phyloP scores from a whole-genome alignment of 2,797 vertebrate genomes.

The Anas bahamensis region DNA sequence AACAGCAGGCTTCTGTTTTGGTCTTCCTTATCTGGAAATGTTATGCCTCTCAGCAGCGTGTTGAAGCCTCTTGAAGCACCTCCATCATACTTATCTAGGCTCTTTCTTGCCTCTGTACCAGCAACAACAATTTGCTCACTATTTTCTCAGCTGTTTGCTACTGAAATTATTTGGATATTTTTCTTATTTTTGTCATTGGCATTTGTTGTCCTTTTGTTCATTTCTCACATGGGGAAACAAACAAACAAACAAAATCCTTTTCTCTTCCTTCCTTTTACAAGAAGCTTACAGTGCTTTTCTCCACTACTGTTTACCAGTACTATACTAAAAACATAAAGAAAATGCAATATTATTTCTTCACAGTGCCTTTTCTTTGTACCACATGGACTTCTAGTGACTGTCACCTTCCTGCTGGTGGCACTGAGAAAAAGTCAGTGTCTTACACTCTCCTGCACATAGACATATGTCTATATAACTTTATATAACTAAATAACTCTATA shows the following conservation, averaged over 20 bases:
- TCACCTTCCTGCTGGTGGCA: background rate
- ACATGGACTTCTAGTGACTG: background rate
- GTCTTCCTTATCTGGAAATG: background rate
- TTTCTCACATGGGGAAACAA: background rate
- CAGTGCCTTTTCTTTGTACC: background rate
- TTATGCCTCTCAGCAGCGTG: background rate
- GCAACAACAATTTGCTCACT: background rate
- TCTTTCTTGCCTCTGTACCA: background rate
- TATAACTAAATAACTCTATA: too few relatives aligned
- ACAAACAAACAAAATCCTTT: background rate
- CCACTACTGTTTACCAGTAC: background rate
- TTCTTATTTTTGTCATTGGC: background rate
- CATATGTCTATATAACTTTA: too few relatives aligned
- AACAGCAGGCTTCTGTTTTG: background rate
- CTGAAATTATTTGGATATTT: background rate
- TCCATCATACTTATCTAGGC: background rate
- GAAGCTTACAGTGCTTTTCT: background rate
- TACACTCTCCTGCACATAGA: background rate
- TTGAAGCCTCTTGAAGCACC: background rate
- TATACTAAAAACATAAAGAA: background rate
- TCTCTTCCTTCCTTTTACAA: background rate
- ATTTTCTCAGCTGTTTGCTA: background rate
- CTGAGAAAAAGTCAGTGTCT: background rate
- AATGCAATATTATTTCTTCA: background rate
- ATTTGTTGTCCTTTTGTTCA: background rate